These are phyloP conservation scores for Melanostoma scalare DNA, from an alignment of 2,888 invertebrate genomes.

Conservation along the genomic window DNA sequence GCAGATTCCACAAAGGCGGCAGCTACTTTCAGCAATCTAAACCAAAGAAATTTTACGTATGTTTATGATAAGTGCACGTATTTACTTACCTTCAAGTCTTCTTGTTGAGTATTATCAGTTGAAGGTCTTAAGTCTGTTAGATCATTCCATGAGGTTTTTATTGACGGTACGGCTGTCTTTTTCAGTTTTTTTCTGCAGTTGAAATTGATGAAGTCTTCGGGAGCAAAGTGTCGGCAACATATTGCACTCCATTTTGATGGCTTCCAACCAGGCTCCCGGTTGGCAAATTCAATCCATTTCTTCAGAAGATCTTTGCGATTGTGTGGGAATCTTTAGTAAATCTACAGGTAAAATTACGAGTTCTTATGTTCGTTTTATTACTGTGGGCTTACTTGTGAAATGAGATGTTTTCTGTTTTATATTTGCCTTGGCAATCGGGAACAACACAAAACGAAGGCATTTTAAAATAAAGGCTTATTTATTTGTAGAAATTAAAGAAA, in stretches of 20 bases:
- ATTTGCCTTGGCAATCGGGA: conserved; percentile 80
- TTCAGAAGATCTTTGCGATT: conserved; percentile 78
- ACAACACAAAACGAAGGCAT: conserved; percentile 82
- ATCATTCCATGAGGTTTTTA: conserved; percentile 56
- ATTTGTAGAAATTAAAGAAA: neutral
- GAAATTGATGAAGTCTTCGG: conserved; percentile 79
- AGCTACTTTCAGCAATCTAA: conserved; percentile 74
- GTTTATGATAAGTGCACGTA: neutral
- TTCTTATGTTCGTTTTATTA: neutral
- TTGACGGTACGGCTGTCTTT: conserved; percentile 79
- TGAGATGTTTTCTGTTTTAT: conserved; percentile 79
- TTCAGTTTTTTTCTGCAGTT: conserved; percentile 79
- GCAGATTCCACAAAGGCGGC: conserved; percentile 79
- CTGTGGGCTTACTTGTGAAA: conserved; percentile 79
- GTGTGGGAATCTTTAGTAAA: conserved; percentile 79
- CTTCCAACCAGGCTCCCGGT: conserved; percentile 79
- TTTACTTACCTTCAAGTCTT: conserved; percentile 43
- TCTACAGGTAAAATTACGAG: neutral
- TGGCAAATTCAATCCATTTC: conserved; percentile 80
- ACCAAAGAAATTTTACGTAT: neutral
- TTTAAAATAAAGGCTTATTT: conserved; percentile 18
- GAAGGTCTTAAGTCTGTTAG: neutral
- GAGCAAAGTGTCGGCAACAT: conserved; percentile 80
- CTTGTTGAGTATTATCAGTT: conserved; percentile 13
- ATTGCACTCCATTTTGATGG: conserved; percentile 81